Evolutionary conservation across 2,888 invertebrate species (phyloP), one percentile per base, ranked within the genome.

Genomic region (Ligdia adustata): DNA sequence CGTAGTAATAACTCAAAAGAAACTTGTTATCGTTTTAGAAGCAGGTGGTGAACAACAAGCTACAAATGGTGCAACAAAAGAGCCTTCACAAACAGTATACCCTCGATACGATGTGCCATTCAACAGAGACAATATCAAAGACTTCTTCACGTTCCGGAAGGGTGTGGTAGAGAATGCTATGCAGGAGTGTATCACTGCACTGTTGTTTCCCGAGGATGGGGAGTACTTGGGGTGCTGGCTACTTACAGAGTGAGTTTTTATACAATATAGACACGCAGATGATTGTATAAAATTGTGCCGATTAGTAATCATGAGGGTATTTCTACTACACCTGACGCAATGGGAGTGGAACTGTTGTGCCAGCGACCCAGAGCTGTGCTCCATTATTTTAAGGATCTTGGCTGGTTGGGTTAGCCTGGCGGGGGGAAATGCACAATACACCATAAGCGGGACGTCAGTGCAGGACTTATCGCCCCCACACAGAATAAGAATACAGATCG

Each of bases 211-310:
- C 34, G 93, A 93, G 51, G 95, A 95, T 79, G 95, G 95, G 15
- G 92, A 93, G 55, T 82, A 95, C 38, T 74, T 94, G 45, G 95
- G 95, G 24, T 93, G 93, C 26, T 97, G 96, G 95, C 86, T 97
- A 42, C 82, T 97, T 18, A 96, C 96, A 15, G 96, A 96, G 96
- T 96, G 90, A 82, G 93, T 89, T 11, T 9, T 27, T 24, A 27
- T 11, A 11, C 4, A 11, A 18, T 1, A 1, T 18, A n/a, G n/a
- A n/a, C n/a, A 18, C 18, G 4, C 5, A 2, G 18, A 18, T 18
- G 1, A 18, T 18, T 18, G 18, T 1, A 6, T 6, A 18, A 18
- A 1, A 1, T 6, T 1, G 5, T 4, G 27, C 5, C 4, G 11
- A 11, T 11, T 11, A 11, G n/a, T 9, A 11, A 27, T 11, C 11